Percentiles rank a stretch among this genome's conserved stretches.
These are phyloP conservation scores for Leptinotarsa undecemlineata DNA, from an alignment of 1,140 invertebrate species.

Conservation along the genomic window DNA sequence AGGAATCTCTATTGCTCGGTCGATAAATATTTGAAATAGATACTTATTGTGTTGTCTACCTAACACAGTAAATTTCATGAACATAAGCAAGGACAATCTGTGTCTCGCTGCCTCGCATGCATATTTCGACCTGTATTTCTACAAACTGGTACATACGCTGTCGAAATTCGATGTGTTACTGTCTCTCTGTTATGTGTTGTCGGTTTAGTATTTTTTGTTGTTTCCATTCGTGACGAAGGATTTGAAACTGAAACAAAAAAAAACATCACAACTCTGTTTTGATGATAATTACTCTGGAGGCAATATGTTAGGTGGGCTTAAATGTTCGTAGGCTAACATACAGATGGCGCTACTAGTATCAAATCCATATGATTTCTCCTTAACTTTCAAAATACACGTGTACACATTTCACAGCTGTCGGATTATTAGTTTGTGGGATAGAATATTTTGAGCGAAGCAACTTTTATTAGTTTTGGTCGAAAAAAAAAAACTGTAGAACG, in stretches of 20 bases:
- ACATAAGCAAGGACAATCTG: constrained; percentile 53
- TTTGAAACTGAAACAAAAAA: constrained; percentile 17
- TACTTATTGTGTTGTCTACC: constrained; percentile 47
- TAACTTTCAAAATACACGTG: too few species aligned
- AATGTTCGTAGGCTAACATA: too few species aligned
- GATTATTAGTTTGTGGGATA: too few species aligned
- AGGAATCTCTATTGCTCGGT: not conserved
- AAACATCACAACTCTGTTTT: too few species aligned
- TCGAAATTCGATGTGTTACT: constrained; percentile 46
- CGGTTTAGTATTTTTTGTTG: constrained; percentile 6
- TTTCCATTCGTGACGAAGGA: constrained; percentile 18
- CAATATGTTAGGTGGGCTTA: too few species aligned
- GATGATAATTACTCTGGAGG: too few species aligned
- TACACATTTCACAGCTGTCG: too few species aligned
- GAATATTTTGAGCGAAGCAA: too few species aligned
- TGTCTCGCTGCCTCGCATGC: constrained; percentile 44
- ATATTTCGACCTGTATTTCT: constrained; percentile 47
- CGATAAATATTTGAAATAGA: constrained; percentile 17
- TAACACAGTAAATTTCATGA: constrained; percentile 51
- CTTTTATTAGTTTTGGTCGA: too few species aligned
- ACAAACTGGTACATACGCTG: constrained; percentile 55
- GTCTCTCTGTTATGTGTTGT: constrained; percentile 25
- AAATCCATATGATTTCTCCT: too few species aligned
- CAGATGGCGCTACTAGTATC: too few species aligned
- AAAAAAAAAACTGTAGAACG: too few species aligned